Evolutionary conservation across 2,113 vertebrate species (phyloP), one percentile per base, ranked within the genome.

Genomic region (Oryzias javanicus): DNA sequence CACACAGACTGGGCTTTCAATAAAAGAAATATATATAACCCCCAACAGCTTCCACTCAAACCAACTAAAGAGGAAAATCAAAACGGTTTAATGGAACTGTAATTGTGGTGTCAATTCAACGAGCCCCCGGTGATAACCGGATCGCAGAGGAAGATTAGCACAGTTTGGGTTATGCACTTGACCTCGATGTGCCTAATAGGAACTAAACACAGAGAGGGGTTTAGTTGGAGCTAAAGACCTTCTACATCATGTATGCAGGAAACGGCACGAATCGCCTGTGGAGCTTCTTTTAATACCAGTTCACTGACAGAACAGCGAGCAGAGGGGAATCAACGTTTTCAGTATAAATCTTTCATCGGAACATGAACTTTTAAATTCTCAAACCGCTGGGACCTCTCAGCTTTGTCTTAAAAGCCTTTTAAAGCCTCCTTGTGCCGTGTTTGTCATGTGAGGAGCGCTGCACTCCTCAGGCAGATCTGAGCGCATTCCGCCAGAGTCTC

Each of bases 1-100:
- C 54, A 49, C 46, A 40, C 50, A 54, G 41, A 56, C 27, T 12
- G 52, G 61, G 76, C 41, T 64, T 78, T 74, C 53, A 62, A 58
- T 64, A 66, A 57, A 14, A 61, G 50, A 8, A 54, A 35, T 10
- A 35, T 35, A 35, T 12, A 63, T 35, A 53, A 65, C 22, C 41
- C 18, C n/a, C 24, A 49, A 72, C 20, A 51, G 44, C 14, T 42
- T 17, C 53, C 25, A 49, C 55, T 58, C 76, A 49, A 51, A 63
- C 49, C 0, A 49, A 63, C 8, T 2, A 1, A 14, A 40, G 7
- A 18, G 22, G 5, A 27, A 55, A 64, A 44, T 25, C 3, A 20
- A 56, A 70, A 44, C 1, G 17, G 42, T 27, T 27, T 14, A 57
- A 64, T 14, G 17, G 50, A 74, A 58, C 55, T 15, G 15, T 25